Conservation (phyloP, 1,140 invertebrate species). For the Lerema accius region DNA sequence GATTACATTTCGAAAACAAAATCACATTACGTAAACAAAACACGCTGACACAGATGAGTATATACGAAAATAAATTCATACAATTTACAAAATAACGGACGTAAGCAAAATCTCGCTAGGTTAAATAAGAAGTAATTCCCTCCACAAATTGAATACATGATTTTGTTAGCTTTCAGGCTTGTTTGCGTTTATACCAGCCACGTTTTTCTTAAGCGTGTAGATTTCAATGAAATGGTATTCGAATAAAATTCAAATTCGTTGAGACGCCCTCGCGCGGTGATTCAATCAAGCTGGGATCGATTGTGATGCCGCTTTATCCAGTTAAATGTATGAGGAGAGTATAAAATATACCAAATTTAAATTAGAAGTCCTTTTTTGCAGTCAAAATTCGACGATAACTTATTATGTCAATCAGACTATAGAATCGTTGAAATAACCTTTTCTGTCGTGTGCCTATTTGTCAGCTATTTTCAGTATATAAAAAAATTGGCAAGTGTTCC, state of each 20-base stretch:
- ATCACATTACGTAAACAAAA: background rate
- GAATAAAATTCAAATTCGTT: constrained; percentile 72
- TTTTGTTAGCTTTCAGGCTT: constrained; percentile 56
- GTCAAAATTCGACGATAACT: no score
- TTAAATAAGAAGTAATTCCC: constrained; percentile 60
- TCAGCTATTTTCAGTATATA: no score
- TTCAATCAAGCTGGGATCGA: constrained; percentile 69
- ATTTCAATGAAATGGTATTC: constrained; percentile 66
- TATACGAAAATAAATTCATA: constrained; percentile 27
- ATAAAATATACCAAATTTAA: constrained; percentile 36
- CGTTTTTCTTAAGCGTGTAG: constrained; percentile 56
- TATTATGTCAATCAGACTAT: no score
- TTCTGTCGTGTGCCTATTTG: no score
- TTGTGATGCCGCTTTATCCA: constrained; percentile 55
- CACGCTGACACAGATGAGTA: background rate
- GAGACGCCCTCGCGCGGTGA: constrained; percentile 50
- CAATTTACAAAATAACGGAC: constrained; percentile 21
- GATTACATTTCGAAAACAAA: no score
- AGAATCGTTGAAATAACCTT: no score
- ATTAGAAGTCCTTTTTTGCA: no score
- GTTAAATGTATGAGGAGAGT: constrained; percentile 54
- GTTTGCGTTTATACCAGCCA: constrained; percentile 57
- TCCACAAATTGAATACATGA: constrained; percentile 70
- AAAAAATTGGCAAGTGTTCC: no score
- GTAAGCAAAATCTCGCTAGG: constrained; percentile 31